Evolutionary conservation across 2,888 invertebrate species (phyloP), one percentile per base, ranked within the genome.

Genomic region (Philopedon plagiatum): DNA sequence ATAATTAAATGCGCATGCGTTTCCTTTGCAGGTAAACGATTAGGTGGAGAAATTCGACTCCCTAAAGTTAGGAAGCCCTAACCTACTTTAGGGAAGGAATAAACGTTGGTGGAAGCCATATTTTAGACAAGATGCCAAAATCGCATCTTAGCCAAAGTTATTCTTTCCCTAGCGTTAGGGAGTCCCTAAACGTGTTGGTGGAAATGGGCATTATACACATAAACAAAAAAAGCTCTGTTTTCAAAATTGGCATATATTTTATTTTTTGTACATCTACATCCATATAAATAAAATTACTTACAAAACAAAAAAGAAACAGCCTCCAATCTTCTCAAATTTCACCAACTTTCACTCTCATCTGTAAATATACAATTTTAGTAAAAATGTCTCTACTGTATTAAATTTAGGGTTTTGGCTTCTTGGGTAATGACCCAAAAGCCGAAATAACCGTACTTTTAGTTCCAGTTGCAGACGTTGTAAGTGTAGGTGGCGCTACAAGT

Each of bases 391-490:
- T 21, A 37, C 15, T 39, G 23, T 13, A 34, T 8, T 18, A 18
- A 41, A 58, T 23, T 34, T 66, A 66, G 11, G 78, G 77, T 83
- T 89, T 89, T 63, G 89, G 89, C 86, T 95, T 96, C 82, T 96
- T 96, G 7, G 94, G 94, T 77, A 97, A 88, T 13, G 95, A 94
- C 26, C 97, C 97, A 86, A 96, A 96, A 21, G 97, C 97, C 19
- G 96, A 95, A 80, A 97, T 97, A 44, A 97, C 93, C 0, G 96
- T 97, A 13, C 95, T 92, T 84, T 96, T 97, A 2, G 96, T 96
- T 39, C 96, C 96, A 0, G 96, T 94, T 0, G 93, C 93, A 54
- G 92, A 93, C 9, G 92, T 91, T 0, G 95, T 94, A 39, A 95
- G 86, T 0, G 94, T 91, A 5, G 92, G 91, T 81, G 92, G 92